Conservation (phyloP, 2,113 vertebrate genomes). For the Myotis brandtii region DNA sequence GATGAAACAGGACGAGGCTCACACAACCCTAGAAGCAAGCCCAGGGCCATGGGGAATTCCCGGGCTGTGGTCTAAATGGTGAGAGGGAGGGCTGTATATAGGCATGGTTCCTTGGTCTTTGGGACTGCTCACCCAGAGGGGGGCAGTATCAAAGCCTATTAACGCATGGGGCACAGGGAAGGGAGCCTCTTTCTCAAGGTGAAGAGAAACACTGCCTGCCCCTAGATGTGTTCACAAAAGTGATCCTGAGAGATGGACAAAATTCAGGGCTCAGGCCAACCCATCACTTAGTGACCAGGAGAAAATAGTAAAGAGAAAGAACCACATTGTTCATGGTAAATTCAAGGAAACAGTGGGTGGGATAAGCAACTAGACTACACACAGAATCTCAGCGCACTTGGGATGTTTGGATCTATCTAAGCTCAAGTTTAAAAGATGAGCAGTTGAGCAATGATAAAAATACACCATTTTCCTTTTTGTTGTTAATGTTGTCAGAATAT, state of each 20-base stretch:
- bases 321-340: background rate
- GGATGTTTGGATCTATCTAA: background rate
- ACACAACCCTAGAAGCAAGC: background rate
- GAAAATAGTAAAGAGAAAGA: background rate
- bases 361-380: background rate
- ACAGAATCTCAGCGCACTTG: background rate
- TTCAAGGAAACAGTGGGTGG: background rate
- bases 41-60: background rate
- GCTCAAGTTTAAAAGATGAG: background rate
- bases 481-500: background rate
- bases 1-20: background rate
- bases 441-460: background rate
- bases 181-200: background rate
- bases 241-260: background rate
- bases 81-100: background rate
- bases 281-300: constrained; percentile 13
- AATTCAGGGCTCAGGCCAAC: background rate
- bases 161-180: background rate
- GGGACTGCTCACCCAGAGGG: background rate
- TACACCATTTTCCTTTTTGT: background rate
- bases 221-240: background rate
- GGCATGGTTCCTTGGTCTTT: background rate
- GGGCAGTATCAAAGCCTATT: background rate
- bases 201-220: background rate
- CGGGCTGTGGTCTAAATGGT: background rate